Conservation (phyloP, 2,113 vertebrate species). For the Psammodynastes pulverulentus region DNA sequence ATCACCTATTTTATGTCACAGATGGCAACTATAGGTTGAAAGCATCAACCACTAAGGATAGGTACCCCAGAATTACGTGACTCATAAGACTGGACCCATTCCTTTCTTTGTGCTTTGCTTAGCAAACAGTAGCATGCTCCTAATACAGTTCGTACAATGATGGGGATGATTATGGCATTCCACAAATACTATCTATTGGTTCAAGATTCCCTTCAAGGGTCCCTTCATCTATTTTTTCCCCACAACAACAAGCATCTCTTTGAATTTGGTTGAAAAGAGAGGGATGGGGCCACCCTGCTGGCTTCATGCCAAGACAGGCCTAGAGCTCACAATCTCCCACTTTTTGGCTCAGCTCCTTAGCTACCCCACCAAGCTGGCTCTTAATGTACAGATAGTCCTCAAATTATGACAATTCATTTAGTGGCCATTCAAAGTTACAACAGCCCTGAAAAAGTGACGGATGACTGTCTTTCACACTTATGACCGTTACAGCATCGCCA, state of each 20-base stretch:
- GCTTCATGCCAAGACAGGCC: neutral
- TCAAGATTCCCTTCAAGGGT: neutral
- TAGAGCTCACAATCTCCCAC: neutral
- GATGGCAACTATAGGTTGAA: neutral
- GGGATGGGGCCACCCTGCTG: neutral
- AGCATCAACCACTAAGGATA: neutral
- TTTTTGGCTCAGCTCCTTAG: neutral
- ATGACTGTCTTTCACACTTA: no score
- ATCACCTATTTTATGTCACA: neutral
- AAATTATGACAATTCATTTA: no score
- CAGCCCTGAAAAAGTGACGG: no score
- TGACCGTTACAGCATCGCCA: no score
- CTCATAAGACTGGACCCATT: neutral
- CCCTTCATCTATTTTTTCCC: neutral
- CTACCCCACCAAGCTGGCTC: neutral
- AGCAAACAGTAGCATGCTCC: neutral
- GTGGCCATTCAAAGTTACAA: no score
- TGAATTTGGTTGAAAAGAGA: neutral
- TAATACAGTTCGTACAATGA: neutral
- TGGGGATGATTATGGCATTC: neutral
- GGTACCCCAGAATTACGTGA: neutral
- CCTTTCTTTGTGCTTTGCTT: neutral
- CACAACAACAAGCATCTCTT: neutral
- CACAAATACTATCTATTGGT: neutral
- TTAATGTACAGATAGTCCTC: neutral